These are phyloP conservation scores for Limenitis camilla DNA, from an alignment of 2,888 invertebrate genomes.

Conservation along the genomic window DNA sequence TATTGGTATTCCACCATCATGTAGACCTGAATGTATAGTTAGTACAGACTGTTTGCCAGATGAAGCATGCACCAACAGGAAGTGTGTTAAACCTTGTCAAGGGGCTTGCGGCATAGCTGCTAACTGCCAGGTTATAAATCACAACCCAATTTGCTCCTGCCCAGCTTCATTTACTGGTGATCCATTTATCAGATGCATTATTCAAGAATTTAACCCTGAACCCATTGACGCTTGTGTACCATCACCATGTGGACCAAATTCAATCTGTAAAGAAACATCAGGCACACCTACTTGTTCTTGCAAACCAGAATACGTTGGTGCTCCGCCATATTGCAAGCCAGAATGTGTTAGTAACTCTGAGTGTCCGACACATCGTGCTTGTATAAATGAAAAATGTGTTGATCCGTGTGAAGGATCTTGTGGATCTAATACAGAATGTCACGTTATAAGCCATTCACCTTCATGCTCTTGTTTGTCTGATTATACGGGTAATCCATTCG, in stretches of 20 bases:
- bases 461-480: slow-evolving; percentile 80
- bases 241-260: slow-evolving; percentile 87
- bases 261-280: slow-evolving; percentile 79
- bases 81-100: slow-evolving; percentile 87
- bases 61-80: slow-evolving; percentile 84
- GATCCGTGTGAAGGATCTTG: slow-evolving; percentile 84
- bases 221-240: slow-evolving; percentile 81
- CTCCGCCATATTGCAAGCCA: slow-evolving; percentile 84
- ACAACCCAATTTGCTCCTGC: slow-evolving; percentile 87
- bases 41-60: slow-evolving; percentile 84
- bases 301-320: slow-evolving; percentile 77
- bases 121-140: slow-evolving; percentile 84
- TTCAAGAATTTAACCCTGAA: slow-evolving; percentile 64
- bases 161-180: slow-evolving; percentile 80
- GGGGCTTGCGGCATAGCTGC: slow-evolving; percentile 87
- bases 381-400: slow-evolving; percentile 83
- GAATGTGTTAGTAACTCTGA: slow-evolving; percentile 87
- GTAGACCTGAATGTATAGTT: slow-evolving; percentile 83
- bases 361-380: slow-evolving; percentile 80
- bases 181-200: slow-evolving; percentile 81
- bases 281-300: slow-evolving; percentile 85
- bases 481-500: slow-evolving; percentile 85
- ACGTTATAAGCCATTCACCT: slow-evolving; percentile 83
- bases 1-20: slow-evolving; percentile 84
- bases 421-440: slow-evolving; percentile 82